A percentile compares a stretch with the other conserved stretches of the same genome.
Evolutionary conservation across 2,888 invertebrate genomes (phyloP).

Genomic region (Eilema caniola): DNA sequence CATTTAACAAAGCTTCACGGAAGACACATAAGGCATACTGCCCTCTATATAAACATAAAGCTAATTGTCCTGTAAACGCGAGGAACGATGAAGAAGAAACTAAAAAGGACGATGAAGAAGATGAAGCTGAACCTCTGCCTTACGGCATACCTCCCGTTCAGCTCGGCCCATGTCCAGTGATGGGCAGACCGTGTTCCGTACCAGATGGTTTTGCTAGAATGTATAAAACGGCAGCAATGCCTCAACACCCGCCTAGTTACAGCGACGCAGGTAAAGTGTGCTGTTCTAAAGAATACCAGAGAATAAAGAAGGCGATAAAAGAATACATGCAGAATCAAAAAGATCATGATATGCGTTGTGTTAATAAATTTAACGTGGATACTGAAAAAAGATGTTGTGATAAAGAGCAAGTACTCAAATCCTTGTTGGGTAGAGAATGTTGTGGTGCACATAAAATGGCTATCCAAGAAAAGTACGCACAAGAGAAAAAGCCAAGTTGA

Average conservation of each 20-base stretch:
- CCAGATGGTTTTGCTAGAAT: conserved; percentile 82
- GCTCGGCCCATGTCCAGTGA: conserved; percentile 80
- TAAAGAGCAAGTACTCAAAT: conserved; percentile 71
- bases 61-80: conserved; percentile 72
- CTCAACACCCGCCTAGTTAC: conserved; percentile 72
- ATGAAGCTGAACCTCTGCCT: conserved; percentile 73
- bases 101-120: conserved; percentile 75
- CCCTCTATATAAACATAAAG: conserved; percentile 76
- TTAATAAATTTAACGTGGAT: conserved; percentile 77
- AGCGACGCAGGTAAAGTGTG: conserved; percentile 80
- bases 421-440: conserved; percentile 74
- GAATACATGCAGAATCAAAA: conserved; percentile 77
- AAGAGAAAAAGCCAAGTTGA: conserved; percentile 53
- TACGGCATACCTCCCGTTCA: conserved; percentile 80
- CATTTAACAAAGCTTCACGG: conserved; percentile 62
- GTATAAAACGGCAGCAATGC: conserved; percentile 73
- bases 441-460: conserved; percentile 79
- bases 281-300: conserved; percentile 80
- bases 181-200: conserved; percentile 78
- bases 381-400: conserved; percentile 81
- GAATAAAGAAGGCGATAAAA: conserved; percentile 78
- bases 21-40: conserved; percentile 77
- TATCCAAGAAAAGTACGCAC: conserved; percentile 73
- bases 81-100: conserved; percentile 68
- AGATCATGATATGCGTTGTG: conserved; percentile 73